Evolutionary conservation across 2,888 invertebrate genomes (phyloP).

Genomic region (Eurytoma adleriae): DNA sequence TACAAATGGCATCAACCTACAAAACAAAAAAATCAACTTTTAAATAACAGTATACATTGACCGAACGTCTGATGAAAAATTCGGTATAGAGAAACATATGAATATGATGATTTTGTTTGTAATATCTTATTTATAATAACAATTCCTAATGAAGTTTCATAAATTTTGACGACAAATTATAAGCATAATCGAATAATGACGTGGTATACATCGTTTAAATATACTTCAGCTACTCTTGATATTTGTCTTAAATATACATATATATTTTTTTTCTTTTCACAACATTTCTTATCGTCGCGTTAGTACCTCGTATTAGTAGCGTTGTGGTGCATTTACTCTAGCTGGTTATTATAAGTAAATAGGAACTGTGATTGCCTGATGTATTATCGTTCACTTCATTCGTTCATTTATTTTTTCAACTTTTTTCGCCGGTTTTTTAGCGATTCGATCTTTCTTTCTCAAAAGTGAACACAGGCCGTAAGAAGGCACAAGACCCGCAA

Average conservation of each 20-base stretch:
- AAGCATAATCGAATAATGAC: constrained; percentile 35
- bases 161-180: constrained; percentile 47
- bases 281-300: constrained; percentile 48
- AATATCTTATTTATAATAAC: constrained; percentile 32
- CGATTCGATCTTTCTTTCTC: not conserved
- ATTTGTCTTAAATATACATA: constrained; percentile 49
- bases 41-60: constrained; percentile 48
- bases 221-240: constrained; percentile 51
- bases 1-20: constrained; percentile 53
- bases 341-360: constrained; percentile 61
- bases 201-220: constrained; percentile 51
- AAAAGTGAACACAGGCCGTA: constrained; percentile 65
- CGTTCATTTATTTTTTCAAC: too few species aligned
- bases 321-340: constrained; percentile 25
- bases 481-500: constrained; percentile 72
- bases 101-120: constrained; percentile 41
- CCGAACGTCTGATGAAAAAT: constrained; percentile 39
- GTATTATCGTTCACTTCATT: constrained; percentile 60
- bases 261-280: constrained; percentile 46
- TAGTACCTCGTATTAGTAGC: constrained; percentile 14
- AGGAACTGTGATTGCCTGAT: constrained; percentile 74
- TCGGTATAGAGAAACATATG: constrained; percentile 43
- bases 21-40: constrained; percentile 55
- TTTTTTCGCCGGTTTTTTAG: too few species aligned
- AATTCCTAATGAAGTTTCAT: constrained; percentile 36